Conservation (phyloP, 2,888 invertebrate species). For the Amphimallon solstitiale region DNA sequence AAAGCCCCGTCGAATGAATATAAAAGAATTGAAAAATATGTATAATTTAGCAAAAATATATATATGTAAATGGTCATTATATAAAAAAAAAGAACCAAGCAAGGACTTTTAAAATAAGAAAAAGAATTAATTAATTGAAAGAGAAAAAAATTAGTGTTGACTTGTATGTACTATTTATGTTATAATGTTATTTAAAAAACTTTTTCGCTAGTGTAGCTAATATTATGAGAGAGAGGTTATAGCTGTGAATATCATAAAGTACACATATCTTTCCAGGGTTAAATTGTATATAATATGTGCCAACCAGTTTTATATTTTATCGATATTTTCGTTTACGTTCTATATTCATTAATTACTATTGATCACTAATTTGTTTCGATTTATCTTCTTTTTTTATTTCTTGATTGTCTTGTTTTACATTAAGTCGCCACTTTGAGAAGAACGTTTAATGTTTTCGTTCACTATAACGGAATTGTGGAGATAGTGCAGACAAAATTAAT, state of each 20-base stretch:
- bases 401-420: slow-evolving; percentile 29
- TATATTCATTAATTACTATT: slow-evolving; percentile 11
- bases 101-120: slow-evolving; percentile 27
- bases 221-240: slow-evolving; percentile 51
- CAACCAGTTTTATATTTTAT: slow-evolving; percentile 53
- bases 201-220: slow-evolving; percentile 48
- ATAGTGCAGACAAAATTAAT: slow-evolving; percentile 8
- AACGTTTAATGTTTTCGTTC: slow-evolving; percentile 1
- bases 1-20: slow-evolving; percentile 18
- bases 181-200: slow-evolving; percentile 43
- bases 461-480: background rate
- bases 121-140: background rate
- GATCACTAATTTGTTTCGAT: slow-evolving; percentile 31
- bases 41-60: slow-evolving; percentile 6
- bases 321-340: slow-evolving; percentile 27
- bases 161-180: slow-evolving; percentile 54
- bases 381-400: slow-evolving; percentile 42
- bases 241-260: slow-evolving; percentile 58
- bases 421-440: slow-evolving; percentile 6
- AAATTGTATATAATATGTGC: slow-evolving; percentile 64
- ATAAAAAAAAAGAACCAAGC: slow-evolving; percentile 14
- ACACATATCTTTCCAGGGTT: slow-evolving; percentile 66
- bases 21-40: slow-evolving; percentile 2
- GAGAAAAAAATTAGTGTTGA: slow-evolving; percentile 51
- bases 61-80: too few relatives aligned